These are phyloP conservation scores for Sus cebifrons DNA, from an alignment of 2,797 vertebrate genomes.

Conservation along the genomic window DNA sequence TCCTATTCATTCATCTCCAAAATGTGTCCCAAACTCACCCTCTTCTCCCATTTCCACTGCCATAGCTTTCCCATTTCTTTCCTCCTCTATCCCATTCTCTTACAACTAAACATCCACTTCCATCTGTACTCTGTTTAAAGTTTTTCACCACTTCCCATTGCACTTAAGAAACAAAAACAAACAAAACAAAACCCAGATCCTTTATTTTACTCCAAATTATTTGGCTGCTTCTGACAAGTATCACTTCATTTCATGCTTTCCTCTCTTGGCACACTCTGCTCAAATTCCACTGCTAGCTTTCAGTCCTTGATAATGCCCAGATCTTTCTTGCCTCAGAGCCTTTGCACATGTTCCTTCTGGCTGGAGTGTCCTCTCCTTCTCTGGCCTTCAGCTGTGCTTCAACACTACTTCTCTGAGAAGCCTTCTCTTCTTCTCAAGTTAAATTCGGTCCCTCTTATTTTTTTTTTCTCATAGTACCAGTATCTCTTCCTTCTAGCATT, in stretches of 20 bases:
- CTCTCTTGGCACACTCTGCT: not conserved
- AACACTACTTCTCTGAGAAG: not conserved
- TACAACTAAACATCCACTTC: not conserved
- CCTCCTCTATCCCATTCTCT: not conserved
- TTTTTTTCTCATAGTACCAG: not conserved
- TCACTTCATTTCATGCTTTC: not conserved
- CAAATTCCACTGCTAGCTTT: not conserved
- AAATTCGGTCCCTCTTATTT: not conserved
- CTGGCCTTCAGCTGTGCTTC: not conserved
- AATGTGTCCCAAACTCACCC: not conserved
- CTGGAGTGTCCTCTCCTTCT: not conserved
- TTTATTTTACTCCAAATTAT: not conserved
- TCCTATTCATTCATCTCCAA: not conserved
- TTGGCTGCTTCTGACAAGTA: not conserved
- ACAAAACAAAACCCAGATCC: not conserved
- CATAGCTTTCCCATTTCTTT: not conserved
- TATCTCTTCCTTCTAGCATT: not conserved
- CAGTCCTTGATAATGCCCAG: not conserved
- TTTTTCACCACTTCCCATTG: not conserved
- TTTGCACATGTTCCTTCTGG: not conserved
- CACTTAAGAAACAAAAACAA: not conserved
- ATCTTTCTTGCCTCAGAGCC: not conserved
- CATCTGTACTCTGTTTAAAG: not conserved
- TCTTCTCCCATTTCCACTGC: not conserved
- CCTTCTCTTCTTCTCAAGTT: not conserved